Evolutionary conservation across 2,113 vertebrate species (phyloP).

Genomic region (Chaetodon auriga): DNA sequence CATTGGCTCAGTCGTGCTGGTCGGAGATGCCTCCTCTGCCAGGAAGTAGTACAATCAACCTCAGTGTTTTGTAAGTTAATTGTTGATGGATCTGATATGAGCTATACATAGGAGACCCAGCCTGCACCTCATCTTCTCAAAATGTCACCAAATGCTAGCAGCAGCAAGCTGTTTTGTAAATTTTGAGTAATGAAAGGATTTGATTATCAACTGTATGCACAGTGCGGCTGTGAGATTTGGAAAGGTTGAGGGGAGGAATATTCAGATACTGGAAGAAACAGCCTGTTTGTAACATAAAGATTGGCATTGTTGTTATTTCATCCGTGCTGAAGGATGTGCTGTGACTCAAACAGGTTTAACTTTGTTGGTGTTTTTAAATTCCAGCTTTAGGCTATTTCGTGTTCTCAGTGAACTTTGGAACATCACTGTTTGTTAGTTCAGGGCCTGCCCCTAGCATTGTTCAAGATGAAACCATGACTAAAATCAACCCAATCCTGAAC

Average conservation of each 20-base stretch:
- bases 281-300: constrained; percentile 24
- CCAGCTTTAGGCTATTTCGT: constrained; percentile 63
- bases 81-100: constrained; percentile 78
- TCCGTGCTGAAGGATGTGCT: constrained; percentile 4
- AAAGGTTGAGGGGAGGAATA: constrained; percentile 66
- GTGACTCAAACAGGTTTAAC: constrained; percentile 50
- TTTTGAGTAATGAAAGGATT: constrained; percentile 64
- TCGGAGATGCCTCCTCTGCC: constrained; percentile 51
- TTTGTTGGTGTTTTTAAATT: constrained; percentile 52
- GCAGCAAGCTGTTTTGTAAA: constrained; percentile 63
- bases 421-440: constrained; percentile 62
- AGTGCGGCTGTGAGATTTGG: constrained; percentile 49
- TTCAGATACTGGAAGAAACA: constrained; percentile 24
- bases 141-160: constrained; percentile 77
- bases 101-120: constrained; percentile 52
- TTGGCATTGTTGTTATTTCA: constrained; percentile 26
- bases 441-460: constrained; percentile 57
- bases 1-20: constrained; percentile 61
- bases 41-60: constrained; percentile 73
- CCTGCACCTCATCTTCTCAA: constrained; percentile 66
- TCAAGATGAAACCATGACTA: too few species aligned
- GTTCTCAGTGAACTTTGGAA: constrained; percentile 58
- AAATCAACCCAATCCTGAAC: too few species aligned
- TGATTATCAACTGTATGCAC: constrained; percentile 61
- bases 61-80: constrained; percentile 73